Base-by-base conservation (phyloP, 2,797 vertebrate genomes). In the Calcarius lapponicus region DNA sequence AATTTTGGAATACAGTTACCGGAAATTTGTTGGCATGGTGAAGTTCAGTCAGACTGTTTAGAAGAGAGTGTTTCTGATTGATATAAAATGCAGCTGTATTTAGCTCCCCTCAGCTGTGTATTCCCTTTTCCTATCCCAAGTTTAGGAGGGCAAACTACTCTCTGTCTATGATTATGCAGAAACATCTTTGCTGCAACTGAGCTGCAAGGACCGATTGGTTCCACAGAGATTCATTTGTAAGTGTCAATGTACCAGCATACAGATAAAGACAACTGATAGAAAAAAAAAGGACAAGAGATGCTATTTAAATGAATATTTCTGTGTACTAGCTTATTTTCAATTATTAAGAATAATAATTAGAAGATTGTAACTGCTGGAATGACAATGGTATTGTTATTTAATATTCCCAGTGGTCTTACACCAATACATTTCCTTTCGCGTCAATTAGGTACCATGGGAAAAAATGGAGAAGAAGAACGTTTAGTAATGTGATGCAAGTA, bases 151-250 rank as follows among this genome's bases (percentile, higher is more conserved):
- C 6, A 70, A 92, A 45, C 16, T 65, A 40, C 36, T 75, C 21
- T 74, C 18, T 42, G 47, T 61, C 31, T 84, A 17, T 65, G 61
- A 75, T 86, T 80, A 92, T 34, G 25, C 65, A 91, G 69, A 51
- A 91, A 12, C 28, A 70, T 61, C 69, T 87, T 87, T 71, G 28
- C 28, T 79, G 40, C 29, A 88, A 57, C 62, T 84, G 43, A 91
- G 32, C 62, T 84, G 74, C 79, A 92, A 86, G 88, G 82, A 72
- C 40, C 83, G 66, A 28, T 88, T 88, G 58, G 26, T 81, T 92
- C 54, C 58, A 62, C 18, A 47, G 50, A 81, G 47, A 50, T 32
- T 90, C 18, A 31, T 92, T 88, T 92, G 26, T 70, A 83, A 70
- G 34, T 82, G 45, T 65, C 42, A 71, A 2, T 50, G 38, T 50